phyloP scores from a whole-genome alignment of 1,140 invertebrate species.

The Cotesia glomerata region DNA sequence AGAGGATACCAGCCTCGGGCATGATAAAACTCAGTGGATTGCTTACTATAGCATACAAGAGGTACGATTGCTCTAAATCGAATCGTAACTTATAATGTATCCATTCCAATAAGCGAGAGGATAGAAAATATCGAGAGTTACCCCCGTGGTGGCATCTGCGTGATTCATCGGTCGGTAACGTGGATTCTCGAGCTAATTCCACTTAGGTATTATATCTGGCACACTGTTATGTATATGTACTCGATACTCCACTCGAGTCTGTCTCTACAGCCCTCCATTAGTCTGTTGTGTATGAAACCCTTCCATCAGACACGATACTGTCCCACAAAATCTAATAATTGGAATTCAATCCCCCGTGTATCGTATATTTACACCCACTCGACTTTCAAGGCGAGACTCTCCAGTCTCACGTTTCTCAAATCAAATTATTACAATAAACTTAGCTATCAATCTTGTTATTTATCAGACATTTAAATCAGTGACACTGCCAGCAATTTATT shows the following conservation, averaged over 20 bases:
- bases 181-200: constrained; percentile 50
- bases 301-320: neutral
- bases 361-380: constrained; percentile 26
- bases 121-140: constrained; percentile 13
- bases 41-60: neutral
- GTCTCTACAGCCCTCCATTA: neutral
- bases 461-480: neutral
- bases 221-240: neutral
- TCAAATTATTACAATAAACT: constrained; percentile 13
- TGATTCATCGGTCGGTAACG: constrained; percentile 49
- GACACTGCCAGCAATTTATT: too few species aligned
- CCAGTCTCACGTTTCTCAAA: constrained; percentile 2
- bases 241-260: neutral
- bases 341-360: constrained; percentile 18
- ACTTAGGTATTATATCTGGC: neutral
- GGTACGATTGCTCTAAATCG: constrained; percentile 49
- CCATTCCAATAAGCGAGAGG: constrained; percentile 17
- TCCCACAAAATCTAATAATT: constrained; percentile 26
- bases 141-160: constrained; percentile 25
- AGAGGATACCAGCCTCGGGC: constrained; percentile 10
- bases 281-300: neutral
- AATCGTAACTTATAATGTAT: constrained; percentile 55
- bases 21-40: too few species aligned
- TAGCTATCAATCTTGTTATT: constrained; percentile 8
- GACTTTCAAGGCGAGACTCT: neutral